Percentiles rank a stretch among this genome's conserved stretches.
Conservation (phyloP, 2,888 invertebrate genomes). For the Monochamus alternatus region DNA sequence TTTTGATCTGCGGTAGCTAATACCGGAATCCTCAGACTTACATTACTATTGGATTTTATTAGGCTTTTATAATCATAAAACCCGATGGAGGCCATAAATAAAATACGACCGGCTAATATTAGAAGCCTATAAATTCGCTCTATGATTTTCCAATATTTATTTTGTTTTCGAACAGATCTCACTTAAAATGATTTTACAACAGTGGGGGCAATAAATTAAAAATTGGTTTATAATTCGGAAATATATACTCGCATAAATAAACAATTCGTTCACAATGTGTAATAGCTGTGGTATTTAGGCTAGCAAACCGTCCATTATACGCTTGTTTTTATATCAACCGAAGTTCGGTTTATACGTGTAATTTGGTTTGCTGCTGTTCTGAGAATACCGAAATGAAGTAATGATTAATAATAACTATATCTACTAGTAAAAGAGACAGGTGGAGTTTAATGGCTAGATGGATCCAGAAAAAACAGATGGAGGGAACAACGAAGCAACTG, state of each 20-base stretch:
- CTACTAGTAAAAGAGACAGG: too few relatives aligned
- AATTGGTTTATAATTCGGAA: neutral
- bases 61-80: neutral
- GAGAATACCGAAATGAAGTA: too few relatives aligned
- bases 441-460: too few relatives aligned
- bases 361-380: neutral
- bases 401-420: too few relatives aligned
- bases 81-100: neutral
- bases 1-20: neutral
- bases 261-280: conserved; percentile 2
- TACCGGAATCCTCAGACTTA: neutral
- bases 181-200: neutral
- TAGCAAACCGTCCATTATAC: neutral
- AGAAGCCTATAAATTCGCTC: neutral
- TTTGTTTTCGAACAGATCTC: conserved; percentile 9
- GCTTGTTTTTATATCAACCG: neutral
- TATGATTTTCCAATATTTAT: conserved; percentile 10
- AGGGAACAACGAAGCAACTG: too few relatives aligned
- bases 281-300: neutral
- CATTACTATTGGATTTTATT: neutral
- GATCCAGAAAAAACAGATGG: too few relatives aligned
- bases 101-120: conserved; percentile 2
- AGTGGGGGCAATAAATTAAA: neutral
- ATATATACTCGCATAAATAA: conserved; percentile 3
- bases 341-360: neutral